Evolutionary conservation across 2,888 invertebrate species (phyloP), one percentile per base, ranked within the genome.

Genomic region (Mongoloraphidia duomilia): DNA sequence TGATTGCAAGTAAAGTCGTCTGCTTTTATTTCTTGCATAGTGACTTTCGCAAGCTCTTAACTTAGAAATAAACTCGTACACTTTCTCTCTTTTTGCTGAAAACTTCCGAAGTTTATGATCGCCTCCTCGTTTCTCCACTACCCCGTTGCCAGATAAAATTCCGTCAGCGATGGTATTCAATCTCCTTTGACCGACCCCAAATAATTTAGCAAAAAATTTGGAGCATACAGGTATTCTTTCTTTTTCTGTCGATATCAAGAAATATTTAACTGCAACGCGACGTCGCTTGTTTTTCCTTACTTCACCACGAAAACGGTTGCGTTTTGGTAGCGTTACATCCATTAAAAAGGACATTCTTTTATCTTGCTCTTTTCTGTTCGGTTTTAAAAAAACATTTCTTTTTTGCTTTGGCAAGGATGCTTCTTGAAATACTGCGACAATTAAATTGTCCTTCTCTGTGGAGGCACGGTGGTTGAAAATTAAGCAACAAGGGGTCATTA

Each of bases 1-100:
- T 50, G 49, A 49, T 37, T 49, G 51, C 41, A 58, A 48, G 53
- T 59, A 57, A 46, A 57, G 54, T 54, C 54, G 50, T 49, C 46
- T 47, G 34, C 54, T 54, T 46, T 56, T 58, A 39, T 44, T 48
- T 50, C 58, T 51, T 39, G 51, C 54, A 43, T 57, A 56, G 46
- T 59, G 57, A 45, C 50, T 52, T 53, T 59, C 58, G 13, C 47
- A 54, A 37, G 56, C 58, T 49, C 53, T 56, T 48, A 58, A 41
- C 11, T 41, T 41, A 3, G 12, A 11, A 41, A 12, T 12, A 17
- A 10, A 11, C 17, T 36, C 35, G 13, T 36, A 35, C 17, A 38
- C 42, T 37, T 44, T 44, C 33, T 38, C 44, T 34, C 11, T n/a
- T 46, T 49, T 44, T 13, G 12, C 12, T 35, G 45, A 44, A 35